These are phyloP conservation scores for Peromyscus leucopus DNA, from an alignment of 2,113 vertebrate genomes.

Conservation along the genomic window DNA sequence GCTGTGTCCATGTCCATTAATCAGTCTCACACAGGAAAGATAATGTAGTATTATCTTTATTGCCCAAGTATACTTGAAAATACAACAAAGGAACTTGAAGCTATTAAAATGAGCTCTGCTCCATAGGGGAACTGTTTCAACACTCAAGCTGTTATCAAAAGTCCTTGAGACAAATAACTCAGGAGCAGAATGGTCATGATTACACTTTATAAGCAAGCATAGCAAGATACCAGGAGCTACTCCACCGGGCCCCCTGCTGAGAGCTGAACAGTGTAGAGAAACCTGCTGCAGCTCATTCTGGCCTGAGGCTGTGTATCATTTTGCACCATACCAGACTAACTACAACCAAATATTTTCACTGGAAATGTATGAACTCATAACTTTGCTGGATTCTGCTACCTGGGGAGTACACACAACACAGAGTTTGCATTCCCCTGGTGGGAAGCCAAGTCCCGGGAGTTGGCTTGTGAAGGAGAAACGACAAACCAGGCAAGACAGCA, in stretches of 20 bases:
- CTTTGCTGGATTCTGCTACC: slow-evolving; percentile 56
- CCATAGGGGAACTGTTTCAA: slow-evolving; percentile 65
- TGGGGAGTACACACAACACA: slow-evolving; percentile 1
- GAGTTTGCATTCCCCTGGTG: slow-evolving; percentile 65
- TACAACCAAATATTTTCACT: slow-evolving; percentile 69
- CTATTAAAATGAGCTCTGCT: slow-evolving; percentile 62
- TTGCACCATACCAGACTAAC: slow-evolving; percentile 5
- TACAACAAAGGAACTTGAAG: slow-evolving; percentile 58
- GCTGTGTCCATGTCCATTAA: slow-evolving; percentile 14
- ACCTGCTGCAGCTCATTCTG: neutral
- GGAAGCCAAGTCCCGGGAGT: slow-evolving; percentile 32
- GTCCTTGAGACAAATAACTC: slow-evolving; percentile 71
- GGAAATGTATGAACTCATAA: slow-evolving; percentile 42
- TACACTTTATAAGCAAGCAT: slow-evolving; percentile 66
- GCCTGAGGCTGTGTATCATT: slow-evolving; percentile 49
- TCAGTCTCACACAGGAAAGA: slow-evolving; percentile 51
- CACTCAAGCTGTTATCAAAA: slow-evolving; percentile 61
- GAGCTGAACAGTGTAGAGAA: slow-evolving; percentile 51
- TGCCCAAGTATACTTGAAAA: slow-evolving; percentile 62
- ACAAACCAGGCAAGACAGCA: slow-evolving; percentile 54
- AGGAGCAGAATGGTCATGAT: slow-evolving; percentile 61
- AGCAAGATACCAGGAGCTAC: slow-evolving; percentile 1
- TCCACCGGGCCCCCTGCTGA: slow-evolving; percentile 50
- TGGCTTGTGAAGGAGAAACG: slow-evolving; percentile 51
- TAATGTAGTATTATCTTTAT: slow-evolving; percentile 50